A percentile compares a stretch with the other conserved stretches of the same genome.
phyloP scores from a whole-genome alignment of 2,888 invertebrate genomes.

The Venusia cambrica region DNA sequence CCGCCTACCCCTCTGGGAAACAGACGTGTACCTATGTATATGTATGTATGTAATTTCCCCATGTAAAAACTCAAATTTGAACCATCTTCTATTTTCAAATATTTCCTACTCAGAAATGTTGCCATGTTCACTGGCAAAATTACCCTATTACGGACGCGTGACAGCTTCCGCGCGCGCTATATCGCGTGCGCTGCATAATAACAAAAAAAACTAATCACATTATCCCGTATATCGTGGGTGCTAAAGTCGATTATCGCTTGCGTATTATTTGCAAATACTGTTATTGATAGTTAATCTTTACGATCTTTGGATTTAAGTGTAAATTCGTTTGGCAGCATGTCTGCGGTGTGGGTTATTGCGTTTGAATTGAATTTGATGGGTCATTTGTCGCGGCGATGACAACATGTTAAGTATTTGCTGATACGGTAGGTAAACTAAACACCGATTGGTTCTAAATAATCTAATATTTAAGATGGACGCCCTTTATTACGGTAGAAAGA shows the following conservation, averaged over 20 bases:
- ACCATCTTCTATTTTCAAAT: slow-evolving; percentile 9
- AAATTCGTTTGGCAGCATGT: slow-evolving; percentile 4
- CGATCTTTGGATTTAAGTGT: slow-evolving; percentile 1
- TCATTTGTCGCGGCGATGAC: slow-evolving; percentile 21
- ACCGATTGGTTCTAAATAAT: not conserved
- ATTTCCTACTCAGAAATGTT: slow-evolving; percentile 15
- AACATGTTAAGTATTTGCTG: slow-evolving; percentile 10
- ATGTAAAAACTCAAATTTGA: not conserved
- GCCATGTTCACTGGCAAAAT: slow-evolving; percentile 25
- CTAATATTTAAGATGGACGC: too few species aligned
- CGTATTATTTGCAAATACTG: not conserved
- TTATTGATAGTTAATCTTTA: not conserved
- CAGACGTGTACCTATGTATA: too few species aligned
- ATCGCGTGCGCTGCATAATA: slow-evolving; percentile 29
- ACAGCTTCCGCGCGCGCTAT: slow-evolving; percentile 43
- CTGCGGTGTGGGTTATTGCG: slow-evolving; percentile 20
- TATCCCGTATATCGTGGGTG: not conserved
- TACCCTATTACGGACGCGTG: slow-evolving; percentile 34
- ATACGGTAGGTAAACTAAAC: not conserved
- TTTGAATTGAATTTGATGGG: slow-evolving; percentile 21
- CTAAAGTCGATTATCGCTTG: slow-evolving; percentile 15
- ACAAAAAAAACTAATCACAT: slow-evolving; percentile 5
- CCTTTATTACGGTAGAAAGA: too few species aligned
- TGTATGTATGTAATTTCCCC: not conserved
- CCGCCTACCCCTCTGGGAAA: too few species aligned